phyloP scores from a whole-genome alignment of 2,797 vertebrate species.

The Esox masquinongy region DNA sequence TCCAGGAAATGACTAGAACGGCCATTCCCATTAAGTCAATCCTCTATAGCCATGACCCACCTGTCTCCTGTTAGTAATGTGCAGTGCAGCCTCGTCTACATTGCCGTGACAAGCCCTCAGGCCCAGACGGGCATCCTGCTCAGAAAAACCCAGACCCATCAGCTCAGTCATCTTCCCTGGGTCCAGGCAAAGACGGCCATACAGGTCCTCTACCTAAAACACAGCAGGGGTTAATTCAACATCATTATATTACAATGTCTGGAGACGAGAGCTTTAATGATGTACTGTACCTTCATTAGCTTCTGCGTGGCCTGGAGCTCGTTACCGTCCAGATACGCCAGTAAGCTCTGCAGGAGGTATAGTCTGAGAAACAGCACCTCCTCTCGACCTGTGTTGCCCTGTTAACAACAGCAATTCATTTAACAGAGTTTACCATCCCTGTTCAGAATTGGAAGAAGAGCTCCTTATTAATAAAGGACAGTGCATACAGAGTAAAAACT shows the following conservation, averaged over 20 bases:
- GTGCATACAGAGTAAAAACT: no score
- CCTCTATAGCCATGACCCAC: slow-evolving; percentile 67
- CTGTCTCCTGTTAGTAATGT: slow-evolving; percentile 85
- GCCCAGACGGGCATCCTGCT: slow-evolving; percentile 89
- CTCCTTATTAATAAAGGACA: no score
- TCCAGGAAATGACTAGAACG: no score
- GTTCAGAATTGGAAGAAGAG: no score
- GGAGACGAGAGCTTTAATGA: not conserved
- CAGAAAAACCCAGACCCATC: slow-evolving; percentile 82
- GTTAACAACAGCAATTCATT: slow-evolving; percentile 10
- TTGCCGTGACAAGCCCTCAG: slow-evolving; percentile 88
- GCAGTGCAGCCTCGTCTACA: slow-evolving; percentile 79
- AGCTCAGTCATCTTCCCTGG: slow-evolving; percentile 81
- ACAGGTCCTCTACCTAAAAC: not conserved
- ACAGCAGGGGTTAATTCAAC: not conserved
- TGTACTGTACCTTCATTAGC: slow-evolving; percentile 78
- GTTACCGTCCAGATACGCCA: slow-evolving; percentile 84
- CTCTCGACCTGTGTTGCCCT: slow-evolving; percentile 92
- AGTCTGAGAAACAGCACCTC: slow-evolving; percentile 92
- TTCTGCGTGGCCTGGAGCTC: slow-evolving; percentile 77
- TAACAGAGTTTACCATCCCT: not conserved
- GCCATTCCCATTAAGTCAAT: not conserved
- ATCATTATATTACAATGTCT: not conserved
- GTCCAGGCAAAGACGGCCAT: slow-evolving; percentile 74
- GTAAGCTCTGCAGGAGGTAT: slow-evolving; percentile 90